Evolutionary conservation across 2,888 invertebrate species (phyloP).

Genomic region (Elgonia sp.): DNA sequence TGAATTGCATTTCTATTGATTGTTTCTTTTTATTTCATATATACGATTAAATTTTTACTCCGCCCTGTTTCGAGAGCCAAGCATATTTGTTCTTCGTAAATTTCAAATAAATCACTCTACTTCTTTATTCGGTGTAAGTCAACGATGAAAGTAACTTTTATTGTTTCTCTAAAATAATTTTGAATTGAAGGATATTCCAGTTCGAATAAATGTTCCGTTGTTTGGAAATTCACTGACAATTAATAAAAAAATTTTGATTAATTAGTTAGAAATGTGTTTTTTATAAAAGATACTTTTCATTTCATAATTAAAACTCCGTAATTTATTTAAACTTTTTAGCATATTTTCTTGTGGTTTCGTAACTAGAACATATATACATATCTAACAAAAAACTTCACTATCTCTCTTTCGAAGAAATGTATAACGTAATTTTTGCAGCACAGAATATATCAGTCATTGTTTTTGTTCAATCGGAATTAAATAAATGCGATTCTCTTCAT

Average conservation of each 20-base stretch:
- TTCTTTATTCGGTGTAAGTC: not conserved
- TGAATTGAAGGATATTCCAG: not conserved
- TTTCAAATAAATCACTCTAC: slow-evolving; percentile 23
- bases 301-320: too few species aligned
- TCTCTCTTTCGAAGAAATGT: too few species aligned
- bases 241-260: not conserved
- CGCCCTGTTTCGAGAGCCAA: not conserved
- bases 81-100: slow-evolving; percentile 15
- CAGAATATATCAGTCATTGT: not conserved
- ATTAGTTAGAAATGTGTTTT: too few species aligned
- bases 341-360: too few species aligned
- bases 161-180: not conserved
- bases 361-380: too few species aligned
- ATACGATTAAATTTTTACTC: not conserved
- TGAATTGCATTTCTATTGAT: not conserved
- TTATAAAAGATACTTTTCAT: too few species aligned
- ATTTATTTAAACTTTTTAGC: too few species aligned
- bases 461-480: not conserved
- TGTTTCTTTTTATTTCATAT: slow-evolving; percentile 12
- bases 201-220: not conserved
- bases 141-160: not conserved
- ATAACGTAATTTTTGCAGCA: too few species aligned
- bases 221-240: not conserved
- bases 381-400: too few species aligned
- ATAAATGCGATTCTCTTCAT: not conserved